Evolutionary conservation across 1,140 invertebrate species (phyloP).

Genomic region (Acromyrmex heyeri): DNA sequence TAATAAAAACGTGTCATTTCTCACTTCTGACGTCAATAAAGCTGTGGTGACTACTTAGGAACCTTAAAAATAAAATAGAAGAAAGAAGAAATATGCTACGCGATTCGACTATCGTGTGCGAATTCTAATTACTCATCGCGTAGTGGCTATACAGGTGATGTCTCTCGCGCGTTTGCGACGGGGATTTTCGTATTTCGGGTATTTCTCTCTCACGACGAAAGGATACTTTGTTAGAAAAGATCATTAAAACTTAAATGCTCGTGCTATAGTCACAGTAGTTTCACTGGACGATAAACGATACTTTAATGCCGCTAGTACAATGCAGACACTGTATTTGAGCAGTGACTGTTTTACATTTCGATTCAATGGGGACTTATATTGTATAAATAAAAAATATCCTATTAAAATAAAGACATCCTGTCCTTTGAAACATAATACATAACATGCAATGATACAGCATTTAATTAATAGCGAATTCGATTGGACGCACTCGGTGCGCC

Average conservation of each 20-base stretch:
- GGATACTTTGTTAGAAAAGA: background rate
- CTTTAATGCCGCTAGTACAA: conserved; percentile 1
- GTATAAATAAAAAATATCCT: too few species aligned
- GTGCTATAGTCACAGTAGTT: background rate
- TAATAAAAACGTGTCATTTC: too few species aligned
- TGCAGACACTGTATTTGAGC: background rate
- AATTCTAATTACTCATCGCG: background rate
- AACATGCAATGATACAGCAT: too few species aligned
- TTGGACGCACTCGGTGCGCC: too few species aligned
- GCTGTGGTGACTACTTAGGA: too few species aligned
- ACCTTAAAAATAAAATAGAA: background rate
- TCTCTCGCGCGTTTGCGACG: background rate
- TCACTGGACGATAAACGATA: conserved; percentile 38
- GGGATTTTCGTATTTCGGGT: background rate
- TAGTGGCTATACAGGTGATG: conserved; percentile 11
- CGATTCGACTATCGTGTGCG: background rate
- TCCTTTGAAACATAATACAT: too few species aligned
- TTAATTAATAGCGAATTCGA: too few species aligned
- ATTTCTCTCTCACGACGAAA: background rate
- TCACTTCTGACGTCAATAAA: too few species aligned
- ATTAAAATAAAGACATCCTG: too few species aligned
- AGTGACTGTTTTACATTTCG: background rate
- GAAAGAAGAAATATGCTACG: background rate
- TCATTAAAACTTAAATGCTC: background rate
- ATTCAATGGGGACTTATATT: background rate